phyloP scores from a whole-genome alignment of 2,888 invertebrate genomes.

The Latheticus oryzae region DNA sequence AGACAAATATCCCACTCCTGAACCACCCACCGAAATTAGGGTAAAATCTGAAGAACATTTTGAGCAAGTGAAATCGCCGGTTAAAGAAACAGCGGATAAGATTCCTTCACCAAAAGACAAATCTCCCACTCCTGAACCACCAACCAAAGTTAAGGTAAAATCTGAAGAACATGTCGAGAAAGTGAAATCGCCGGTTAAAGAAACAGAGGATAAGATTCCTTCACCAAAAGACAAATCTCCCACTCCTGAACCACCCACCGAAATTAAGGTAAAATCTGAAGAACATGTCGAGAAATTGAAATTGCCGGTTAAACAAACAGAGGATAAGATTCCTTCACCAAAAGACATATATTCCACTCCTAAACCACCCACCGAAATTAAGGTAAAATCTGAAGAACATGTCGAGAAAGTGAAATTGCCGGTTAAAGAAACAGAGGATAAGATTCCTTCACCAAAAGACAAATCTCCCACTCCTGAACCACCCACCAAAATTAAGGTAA shows the following conservation, averaged over 20 bases:
- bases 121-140: background rate
- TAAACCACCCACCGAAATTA: constrained; percentile 4
- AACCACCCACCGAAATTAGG: constrained; percentile 1
- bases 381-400: background rate
- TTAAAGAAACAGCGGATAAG: background rate
- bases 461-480: too few species aligned
- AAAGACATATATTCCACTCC: constrained; percentile 1
- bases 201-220: constrained; percentile 1
- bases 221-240: constrained; percentile 1
- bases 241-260: background rate
- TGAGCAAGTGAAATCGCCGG: constrained; percentile 1
- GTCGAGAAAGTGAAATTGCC: too few species aligned
- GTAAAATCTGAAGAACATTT: background rate
- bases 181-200: constrained; percentile 22
- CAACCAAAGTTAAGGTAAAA: background rate
- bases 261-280: background rate
- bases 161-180: background rate
- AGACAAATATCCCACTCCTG: constrained; percentile 8
- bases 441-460: too few species aligned
- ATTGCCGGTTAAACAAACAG: background rate
- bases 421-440: too few species aligned
- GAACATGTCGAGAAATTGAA: background rate
- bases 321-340: background rate
- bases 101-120: constrained; percentile 3
- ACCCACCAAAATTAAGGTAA: too few species aligned